Evolutionary conservation across 2,113 vertebrate species (phyloP).

Genomic region (Narcine bancroftii): DNA sequence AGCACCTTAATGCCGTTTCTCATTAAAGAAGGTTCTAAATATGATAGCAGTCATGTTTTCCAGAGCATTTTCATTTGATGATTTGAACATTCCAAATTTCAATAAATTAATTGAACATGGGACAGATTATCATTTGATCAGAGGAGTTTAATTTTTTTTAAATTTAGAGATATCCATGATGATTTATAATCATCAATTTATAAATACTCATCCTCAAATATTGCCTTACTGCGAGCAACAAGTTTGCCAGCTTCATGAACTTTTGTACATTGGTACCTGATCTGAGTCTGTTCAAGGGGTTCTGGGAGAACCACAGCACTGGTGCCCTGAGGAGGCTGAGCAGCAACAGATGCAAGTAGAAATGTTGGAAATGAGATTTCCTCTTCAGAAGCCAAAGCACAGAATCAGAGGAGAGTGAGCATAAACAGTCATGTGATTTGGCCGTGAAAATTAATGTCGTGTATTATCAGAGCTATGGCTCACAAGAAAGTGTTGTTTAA

Average conservation of each 20-base stretch:
- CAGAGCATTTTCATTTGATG: background rate
- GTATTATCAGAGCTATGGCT: background rate
- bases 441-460: background rate
- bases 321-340: background rate
- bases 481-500: background rate
- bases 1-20: too few relatives aligned
- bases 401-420: conserved; percentile 4
- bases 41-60: too few relatives aligned
- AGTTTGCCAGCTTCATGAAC: background rate
- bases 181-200: too few relatives aligned
- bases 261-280: background rate
- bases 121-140: background rate
- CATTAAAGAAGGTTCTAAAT: too few relatives aligned
- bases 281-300: background rate
- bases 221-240: too few relatives aligned
- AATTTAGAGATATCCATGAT: too few relatives aligned
- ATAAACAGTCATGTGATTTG: background rate
- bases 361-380: background rate
- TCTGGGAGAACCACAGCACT: background rate
- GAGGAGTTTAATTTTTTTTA: too few relatives aligned
- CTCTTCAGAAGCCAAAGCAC: background rate
- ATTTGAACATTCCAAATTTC: background rate
- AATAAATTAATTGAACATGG: background rate
- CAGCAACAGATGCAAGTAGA: background rate
- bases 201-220: too few relatives aligned